Base-by-base conservation (phyloP, 1,140 invertebrate genomes). In the Rhopalosiphum maidis region DNA sequence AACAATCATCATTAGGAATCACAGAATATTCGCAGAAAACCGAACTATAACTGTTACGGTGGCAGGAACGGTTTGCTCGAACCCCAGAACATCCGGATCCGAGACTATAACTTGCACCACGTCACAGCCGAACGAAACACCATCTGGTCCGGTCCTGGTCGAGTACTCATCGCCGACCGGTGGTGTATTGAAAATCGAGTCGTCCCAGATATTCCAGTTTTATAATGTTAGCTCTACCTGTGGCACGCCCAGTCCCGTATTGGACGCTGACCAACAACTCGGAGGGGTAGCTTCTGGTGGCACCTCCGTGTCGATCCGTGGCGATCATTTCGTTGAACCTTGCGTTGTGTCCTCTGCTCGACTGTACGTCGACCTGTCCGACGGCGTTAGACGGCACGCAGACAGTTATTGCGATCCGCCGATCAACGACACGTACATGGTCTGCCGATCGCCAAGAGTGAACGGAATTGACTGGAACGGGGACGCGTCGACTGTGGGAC, bases 311-410 rank as follows among this genome's bases (percentile, higher is more conserved):
- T 37, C 22, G 23, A 37, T 85, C 7, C 83, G 3, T 25, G 83
- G 83, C 23, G 2, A 11, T 25, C 23, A 43, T 43, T 85, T 85
- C 23, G 55, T 30, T 11, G 25, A 60, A 60, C 6, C 43, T 25
- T 86, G 85, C 8, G 11, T 94, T 94, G 94, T 37, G 95, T 88
- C 46, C 41, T 8, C 18, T 2, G 23, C 87, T 94, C 91, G n/a
- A 93, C 94, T 93, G 94, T 77, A 23, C 23, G 83, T 41, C 7
- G 83, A 43, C 37, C 55, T 60, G 25, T 2, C 22, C 4, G 9
- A 85, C 22, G 41, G 23, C 9, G 8, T 41, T 1, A 37, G 37
- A 2, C 83, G 22, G 2, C 41, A 23, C 2, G 22, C 83, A 23
- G 21, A 21, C 5, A 37, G 82, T 41, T 37, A 41, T 41, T 85